Base-by-base conservation (phyloP, 2,797 vertebrate genomes). In the Mallotus villosus region DNA sequence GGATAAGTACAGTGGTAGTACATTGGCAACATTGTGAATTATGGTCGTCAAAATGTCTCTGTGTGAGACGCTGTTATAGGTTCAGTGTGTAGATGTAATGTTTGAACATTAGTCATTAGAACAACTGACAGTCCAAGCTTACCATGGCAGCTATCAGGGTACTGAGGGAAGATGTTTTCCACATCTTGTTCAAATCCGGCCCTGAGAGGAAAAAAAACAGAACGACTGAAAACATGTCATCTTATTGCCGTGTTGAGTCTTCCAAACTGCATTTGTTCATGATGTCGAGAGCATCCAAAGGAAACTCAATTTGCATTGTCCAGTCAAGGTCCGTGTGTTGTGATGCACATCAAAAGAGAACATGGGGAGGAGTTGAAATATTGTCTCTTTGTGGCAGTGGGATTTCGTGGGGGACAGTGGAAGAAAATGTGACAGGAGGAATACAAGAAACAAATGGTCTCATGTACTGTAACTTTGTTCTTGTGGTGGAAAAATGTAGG, bases 91-190 rank as follows among this genome's bases (percentile, higher is more conserved):
- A 14, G 12, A 46, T 46, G 41, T 46, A 46, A 46, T 46, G 11
- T 72, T 74, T 73, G 2, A 46, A 8, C 3, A 29, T 77, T 59
- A 21, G 1, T 34, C 32, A 70, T 41, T 22, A 37, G 63, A 37
- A 55, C 37, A 37, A 55, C 37, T 63, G 55, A 37, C 37, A 59
- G 37, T 57, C 74, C 41, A 41, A 24, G 75, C 92, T 92, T 87
- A 97, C 95, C 96, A 78, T 94, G 94, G 82, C 96, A 97, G 86
- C 84, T 90, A 37, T 93, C 92, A 0, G 88, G 86, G 24, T 92
- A 86, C 71, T 84, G 91, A 55, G 74, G 81, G 89, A 76, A 74
- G 82, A 90, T 82, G 58, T 83, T 89, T 84, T 92, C 93, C 67
- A 95, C 90, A 29, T 95, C 92, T 83, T 93, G 94, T 63, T 95